Evolutionary conservation across 1,140 invertebrate species (phyloP).

Genomic region (Zaprionus inermis): DNA sequence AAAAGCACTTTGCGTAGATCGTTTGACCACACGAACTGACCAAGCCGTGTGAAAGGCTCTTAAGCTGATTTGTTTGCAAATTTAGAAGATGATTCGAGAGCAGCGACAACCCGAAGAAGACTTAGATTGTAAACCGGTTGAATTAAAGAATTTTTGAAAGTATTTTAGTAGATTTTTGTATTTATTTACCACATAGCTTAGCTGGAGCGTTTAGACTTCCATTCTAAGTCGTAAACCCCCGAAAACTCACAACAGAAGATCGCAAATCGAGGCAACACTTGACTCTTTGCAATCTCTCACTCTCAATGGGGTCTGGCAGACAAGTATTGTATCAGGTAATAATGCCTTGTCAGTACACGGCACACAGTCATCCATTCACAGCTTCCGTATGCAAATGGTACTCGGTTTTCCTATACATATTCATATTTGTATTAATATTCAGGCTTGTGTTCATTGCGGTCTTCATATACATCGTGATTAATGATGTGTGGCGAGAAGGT

Average conservation of each 20-base stretch:
- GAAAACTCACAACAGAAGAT: neutral
- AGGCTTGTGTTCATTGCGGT: slow-evolving; percentile 22
- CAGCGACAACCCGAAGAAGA: slow-evolving; percentile 13
- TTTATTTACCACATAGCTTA: slow-evolving; percentile 28
- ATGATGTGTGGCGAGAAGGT: slow-evolving; percentile 49
- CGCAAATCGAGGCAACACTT: slow-evolving; percentile 7
- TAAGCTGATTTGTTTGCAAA: slow-evolving; percentile 68
- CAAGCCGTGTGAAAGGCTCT: slow-evolving; percentile 48
- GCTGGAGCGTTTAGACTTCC: neutral
- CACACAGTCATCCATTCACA: slow-evolving; percentile 36
- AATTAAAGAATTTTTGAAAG: slow-evolving; percentile 73
- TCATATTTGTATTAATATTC: slow-evolving; percentile 21
- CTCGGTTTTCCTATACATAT: slow-evolving; percentile 15
- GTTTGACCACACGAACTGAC: slow-evolving; percentile 37
- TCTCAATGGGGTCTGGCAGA: slow-evolving; percentile 9
- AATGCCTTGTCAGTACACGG: slow-evolving; percentile 2
- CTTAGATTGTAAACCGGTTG: slow-evolving; percentile 63
- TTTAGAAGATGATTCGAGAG: slow-evolving; percentile 51
- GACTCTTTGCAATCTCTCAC: neutral
- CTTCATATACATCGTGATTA: slow-evolving; percentile 64
- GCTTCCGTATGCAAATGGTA: slow-evolving; percentile 78
- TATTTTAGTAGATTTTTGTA: slow-evolving; percentile 65
- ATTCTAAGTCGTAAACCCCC: slow-evolving; percentile 21
- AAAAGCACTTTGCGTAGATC: slow-evolving; percentile 54
- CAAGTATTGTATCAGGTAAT: slow-evolving; percentile 18